phyloP scores from a whole-genome alignment of 2,888 invertebrate species.

The Nezara viridula region DNA sequence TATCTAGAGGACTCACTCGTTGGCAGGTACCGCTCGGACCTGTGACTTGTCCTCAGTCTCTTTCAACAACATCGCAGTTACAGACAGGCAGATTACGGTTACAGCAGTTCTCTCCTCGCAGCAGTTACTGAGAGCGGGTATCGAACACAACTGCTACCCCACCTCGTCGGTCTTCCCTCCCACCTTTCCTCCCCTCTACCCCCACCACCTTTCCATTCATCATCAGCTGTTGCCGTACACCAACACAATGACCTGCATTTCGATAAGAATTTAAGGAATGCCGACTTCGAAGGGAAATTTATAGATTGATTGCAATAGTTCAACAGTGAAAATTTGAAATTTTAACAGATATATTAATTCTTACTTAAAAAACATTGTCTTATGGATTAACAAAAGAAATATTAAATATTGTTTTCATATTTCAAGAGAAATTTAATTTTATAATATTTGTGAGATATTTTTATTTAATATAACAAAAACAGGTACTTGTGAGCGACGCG shows the following conservation, averaged over 20 bases:
- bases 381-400: too few species aligned
- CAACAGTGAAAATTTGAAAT: too few species aligned
- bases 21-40: neutral
- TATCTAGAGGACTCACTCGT: neutral
- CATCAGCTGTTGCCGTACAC: neutral
- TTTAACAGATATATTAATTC: too few species aligned
- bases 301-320: too few species aligned
- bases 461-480: too few species aligned
- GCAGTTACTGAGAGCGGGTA: neutral
- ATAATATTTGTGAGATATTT: too few species aligned
- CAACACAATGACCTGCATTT: slow-evolving; percentile 33
- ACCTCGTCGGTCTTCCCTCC: neutral
- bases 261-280: neutral
- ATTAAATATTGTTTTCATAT: too few species aligned
- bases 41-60: neutral
- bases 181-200: neutral
- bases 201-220: neutral
- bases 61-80: neutral
- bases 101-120: neutral
- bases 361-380: too few species aligned
- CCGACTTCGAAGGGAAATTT: neutral
- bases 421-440: too few species aligned
- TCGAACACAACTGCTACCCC: neutral
- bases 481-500: too few species aligned
- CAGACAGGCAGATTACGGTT: neutral